These are phyloP conservation scores for Neria commutata DNA, from an alignment of 2,888 invertebrate genomes.

Conservation along the genomic window DNA sequence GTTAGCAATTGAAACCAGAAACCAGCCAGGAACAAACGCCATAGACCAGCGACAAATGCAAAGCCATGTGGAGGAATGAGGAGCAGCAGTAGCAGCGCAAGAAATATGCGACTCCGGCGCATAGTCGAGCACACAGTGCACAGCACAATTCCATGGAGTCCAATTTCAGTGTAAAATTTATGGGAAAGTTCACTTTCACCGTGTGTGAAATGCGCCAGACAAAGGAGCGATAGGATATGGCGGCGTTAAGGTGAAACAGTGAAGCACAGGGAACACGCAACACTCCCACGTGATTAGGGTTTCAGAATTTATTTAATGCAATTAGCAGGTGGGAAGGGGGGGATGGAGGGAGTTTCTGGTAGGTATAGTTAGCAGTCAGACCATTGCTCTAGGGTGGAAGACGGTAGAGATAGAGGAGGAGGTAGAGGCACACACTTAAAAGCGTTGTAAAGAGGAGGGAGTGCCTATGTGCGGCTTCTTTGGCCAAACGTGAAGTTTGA, in stretches of 20 bases:
- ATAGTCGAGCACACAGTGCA: too few relatives aligned
- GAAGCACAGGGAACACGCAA: background rate
- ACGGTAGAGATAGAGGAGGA: too few relatives aligned
- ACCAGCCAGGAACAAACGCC: too few relatives aligned
- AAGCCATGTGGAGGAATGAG: background rate
- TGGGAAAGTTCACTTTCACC: constrained; percentile 6
- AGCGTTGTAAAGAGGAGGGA: too few relatives aligned
- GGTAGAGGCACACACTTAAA: too few relatives aligned
- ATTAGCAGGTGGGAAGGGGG: too few relatives aligned
- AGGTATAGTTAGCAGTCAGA: too few relatives aligned
- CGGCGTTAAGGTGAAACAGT: background rate
- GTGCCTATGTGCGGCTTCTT: too few relatives aligned
- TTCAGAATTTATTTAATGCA: constrained; percentile 54
- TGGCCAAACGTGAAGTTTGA: too few relatives aligned
- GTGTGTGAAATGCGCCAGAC: background rate
- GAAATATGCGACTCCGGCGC: background rate
- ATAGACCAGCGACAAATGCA: constrained; percentile 10
- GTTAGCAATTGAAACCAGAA: too few relatives aligned
- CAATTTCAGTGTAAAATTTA: constrained; percentile 10
- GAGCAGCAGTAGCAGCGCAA: background rate
- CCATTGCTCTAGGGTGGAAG: too few relatives aligned
- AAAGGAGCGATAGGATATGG: background rate
- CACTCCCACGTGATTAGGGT: constrained; percentile 51
- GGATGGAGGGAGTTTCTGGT: too few relatives aligned
- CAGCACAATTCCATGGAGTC: constrained; percentile 6